Evolutionary conservation across 2,888 invertebrate genomes (phyloP).

Genomic region (Drosophila leonis): DNA sequence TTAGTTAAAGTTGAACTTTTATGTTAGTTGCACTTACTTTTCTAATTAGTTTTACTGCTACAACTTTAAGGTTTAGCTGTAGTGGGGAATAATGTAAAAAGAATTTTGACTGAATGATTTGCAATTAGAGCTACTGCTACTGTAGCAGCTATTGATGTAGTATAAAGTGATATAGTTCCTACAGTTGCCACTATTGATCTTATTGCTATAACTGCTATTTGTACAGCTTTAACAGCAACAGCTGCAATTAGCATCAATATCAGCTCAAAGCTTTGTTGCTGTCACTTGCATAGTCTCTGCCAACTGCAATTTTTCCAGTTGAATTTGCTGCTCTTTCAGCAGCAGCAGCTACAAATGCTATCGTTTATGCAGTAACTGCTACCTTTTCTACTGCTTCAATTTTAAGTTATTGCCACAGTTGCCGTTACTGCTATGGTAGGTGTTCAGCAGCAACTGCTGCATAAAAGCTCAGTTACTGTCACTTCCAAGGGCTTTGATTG

Average conservation of each 20-base stretch:
- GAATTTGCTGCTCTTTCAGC: background rate
- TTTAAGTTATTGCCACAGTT: background rate
- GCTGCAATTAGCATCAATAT: background rate
- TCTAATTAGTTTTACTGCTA: background rate
- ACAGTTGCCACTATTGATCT: too few relatives aligned
- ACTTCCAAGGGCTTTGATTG: background rate
- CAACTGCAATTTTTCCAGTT: background rate
- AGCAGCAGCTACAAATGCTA: background rate
- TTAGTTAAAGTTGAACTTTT: background rate
- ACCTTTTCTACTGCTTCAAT: background rate
- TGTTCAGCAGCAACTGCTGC: background rate
- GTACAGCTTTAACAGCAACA: background rate
- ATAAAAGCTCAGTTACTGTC: background rate
- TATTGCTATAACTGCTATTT: background rate
- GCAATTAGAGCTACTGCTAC: background rate
- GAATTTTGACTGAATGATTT: background rate
- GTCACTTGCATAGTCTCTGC: background rate
- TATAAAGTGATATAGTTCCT: too few relatives aligned
- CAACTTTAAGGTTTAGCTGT: background rate
- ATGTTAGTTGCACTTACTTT: background rate
- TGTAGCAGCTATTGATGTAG: background rate
- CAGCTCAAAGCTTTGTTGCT: too few relatives aligned
- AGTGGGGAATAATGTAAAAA: background rate
- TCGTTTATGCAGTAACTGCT: background rate
- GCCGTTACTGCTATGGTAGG: background rate